These are phyloP conservation scores for Cephus nigrinus DNA, from an alignment of 2,888 invertebrate species.

Conservation along the genomic window DNA sequence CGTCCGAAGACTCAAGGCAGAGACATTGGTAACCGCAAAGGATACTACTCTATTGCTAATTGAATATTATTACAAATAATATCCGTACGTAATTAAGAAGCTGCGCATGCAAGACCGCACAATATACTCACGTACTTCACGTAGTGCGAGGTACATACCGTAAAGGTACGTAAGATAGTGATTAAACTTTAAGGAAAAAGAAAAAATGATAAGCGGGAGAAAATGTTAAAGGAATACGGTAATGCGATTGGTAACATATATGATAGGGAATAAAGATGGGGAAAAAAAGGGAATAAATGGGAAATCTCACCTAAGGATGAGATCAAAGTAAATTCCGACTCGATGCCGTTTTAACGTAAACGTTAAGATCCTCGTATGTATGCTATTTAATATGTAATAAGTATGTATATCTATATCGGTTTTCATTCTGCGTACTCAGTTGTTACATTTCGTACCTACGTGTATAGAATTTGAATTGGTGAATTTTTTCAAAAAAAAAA, in stretches of 20 bases:
- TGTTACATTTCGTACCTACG: constrained; percentile 15
- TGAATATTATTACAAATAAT: constrained; percentile 54
- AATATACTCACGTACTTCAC: constrained; percentile 49
- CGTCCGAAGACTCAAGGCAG: constrained; percentile 42
- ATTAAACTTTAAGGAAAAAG: constrained; percentile 33
- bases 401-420: constrained; percentile 3
- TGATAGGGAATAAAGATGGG: constrained; percentile 9
- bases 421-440: not conserved
- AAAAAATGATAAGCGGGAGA: not conserved
- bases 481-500: constrained; percentile 12
- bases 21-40: constrained; percentile 17
- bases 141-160: constrained; percentile 48
- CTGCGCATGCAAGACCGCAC: constrained; percentile 45
- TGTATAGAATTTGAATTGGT: constrained; percentile 17
- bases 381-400: not conserved
- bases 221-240: constrained; percentile 14
- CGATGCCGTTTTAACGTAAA: not conserved
- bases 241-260: constrained; percentile 13
- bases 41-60: constrained; percentile 53
- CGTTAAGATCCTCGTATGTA: not conserved
- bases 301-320: not conserved
- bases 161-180: constrained; percentile 46
- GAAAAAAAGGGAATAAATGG: not conserved
- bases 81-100: constrained; percentile 56
- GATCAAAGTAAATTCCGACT: not conserved